Base-by-base conservation (phyloP, 1,140 invertebrate genomes). In the Elymnias hypermnestra region DNA sequence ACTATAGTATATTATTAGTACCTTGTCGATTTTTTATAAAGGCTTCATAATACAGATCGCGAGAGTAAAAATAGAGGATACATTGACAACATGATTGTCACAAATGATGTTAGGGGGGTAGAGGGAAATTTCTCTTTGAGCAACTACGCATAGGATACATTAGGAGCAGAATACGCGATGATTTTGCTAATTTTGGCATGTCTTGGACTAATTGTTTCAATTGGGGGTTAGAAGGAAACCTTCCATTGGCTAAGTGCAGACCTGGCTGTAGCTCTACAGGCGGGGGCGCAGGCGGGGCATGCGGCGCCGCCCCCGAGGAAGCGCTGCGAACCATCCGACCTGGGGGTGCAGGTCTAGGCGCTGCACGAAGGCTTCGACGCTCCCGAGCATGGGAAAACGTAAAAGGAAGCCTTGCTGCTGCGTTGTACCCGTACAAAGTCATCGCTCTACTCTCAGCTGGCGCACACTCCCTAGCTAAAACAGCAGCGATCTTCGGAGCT, bases 361-460 rank as follows among this genome's bases (percentile, higher is more conserved):
- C 51, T 22, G 48, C 51, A 29, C 72, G 63, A 56, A 63, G 53
- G 25, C 57, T 59, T 33, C 46, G 37, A 21, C 51, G 47, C 40
- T 42, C 66, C 9, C 48, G 41, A 10, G 76, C 69, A 61, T 84
- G 82, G 3, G 74, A 79, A 61, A 87, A 87, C 56, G 82, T 78
- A 55, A 83, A 87, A 21, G 85, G 85, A 18, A 87, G 71, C 49
- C 73, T 72, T 13, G 85, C 85, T 3, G 85, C 85, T 33, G 85
- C 85, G 53, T 87, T 87, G 72, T 87, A 86, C 26, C 68, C 78
- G 53, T 83, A 83, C 57, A 75, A 51, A 48, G 60, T 83, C 81
- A 68, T 76, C 50, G 63, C 69, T 36, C 50, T 58, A 17, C 58
- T 56, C 58, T 76, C 82, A 17, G 73, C 72, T 19, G 79, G 62